Conservation (phyloP, 2,888 invertebrate species). For the Drosophila tripunctata region DNA sequence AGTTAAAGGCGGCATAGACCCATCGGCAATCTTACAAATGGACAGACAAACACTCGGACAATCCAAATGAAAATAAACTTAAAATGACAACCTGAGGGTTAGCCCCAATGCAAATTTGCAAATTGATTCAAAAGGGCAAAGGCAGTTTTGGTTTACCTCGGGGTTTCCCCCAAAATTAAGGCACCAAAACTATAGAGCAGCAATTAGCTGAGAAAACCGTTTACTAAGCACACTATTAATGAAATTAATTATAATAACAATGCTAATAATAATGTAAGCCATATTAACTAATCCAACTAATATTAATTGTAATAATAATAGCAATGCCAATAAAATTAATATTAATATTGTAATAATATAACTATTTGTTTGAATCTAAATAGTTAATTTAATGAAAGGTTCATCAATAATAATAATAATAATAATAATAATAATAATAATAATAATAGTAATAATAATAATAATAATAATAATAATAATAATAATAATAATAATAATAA, state of each 20-base stretch:
- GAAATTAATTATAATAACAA: background rate
- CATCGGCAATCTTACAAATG: slow-evolving; percentile 28
- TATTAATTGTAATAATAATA: background rate
- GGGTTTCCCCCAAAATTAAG: background rate
- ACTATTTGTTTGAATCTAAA: no score
- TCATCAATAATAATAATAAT: no score
- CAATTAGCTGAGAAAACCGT: background rate
- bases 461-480: no score
- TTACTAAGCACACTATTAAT: background rate
- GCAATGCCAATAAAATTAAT: background rate
- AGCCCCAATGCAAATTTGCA: slow-evolving; percentile 54
- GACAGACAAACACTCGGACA: slow-evolving; percentile 20
- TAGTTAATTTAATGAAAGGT: no score
- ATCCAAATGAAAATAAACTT: slow-evolving; percentile 63
- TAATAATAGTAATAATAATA: no score
- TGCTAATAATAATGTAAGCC: no score
- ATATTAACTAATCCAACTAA: no score
- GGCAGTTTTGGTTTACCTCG: background rate
- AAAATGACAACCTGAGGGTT: slow-evolving; percentile 54
- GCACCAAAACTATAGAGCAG: background rate
- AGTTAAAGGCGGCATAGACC: background rate
- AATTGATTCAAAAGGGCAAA: slow-evolving; percentile 66
- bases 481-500: no score
- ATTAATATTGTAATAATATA: no score
- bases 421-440: no score